Evolutionary conservation across 2,888 invertebrate genomes (phyloP), one percentile per base, ranked within the genome.

Genomic region (Oconnorella tubifera): DNA sequence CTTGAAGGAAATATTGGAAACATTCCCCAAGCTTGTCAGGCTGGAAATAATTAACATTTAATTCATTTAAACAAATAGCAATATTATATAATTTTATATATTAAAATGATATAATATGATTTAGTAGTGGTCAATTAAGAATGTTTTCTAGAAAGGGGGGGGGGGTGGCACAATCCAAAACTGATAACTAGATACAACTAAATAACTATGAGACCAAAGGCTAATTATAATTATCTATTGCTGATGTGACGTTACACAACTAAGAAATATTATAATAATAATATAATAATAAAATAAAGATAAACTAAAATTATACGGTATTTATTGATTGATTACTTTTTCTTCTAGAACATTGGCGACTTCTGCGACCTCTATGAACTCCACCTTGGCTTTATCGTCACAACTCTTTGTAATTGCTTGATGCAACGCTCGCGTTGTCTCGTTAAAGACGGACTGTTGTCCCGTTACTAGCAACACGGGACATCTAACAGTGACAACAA

Each of bases 1-100:
- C 92, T 81, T 93, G 92, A 83, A 91, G 89, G 85, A 93, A 91
- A 63, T 92, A 87, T 69, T 92, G 86, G 77, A 93, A 86, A 60
- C 91, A 90, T 77, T 92, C 90, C 33, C 91, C 89, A 65, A 92
- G 87, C 81, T 91, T 91, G 32, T 90, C 90, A 6, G 92, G 91
- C 92, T 92, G 85, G 49, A 70, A 63, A 6, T 14, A 57, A 50
- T 33, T 23, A 51, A 56, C 28, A 31, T 31, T 57, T 53, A 10
- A 19, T 23, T 53, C 6, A 53, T 53, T 6, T 19, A 19, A 10
- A 53, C 23, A 40, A 40, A 14, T 19, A 40, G 19, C 40, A 51
- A 51, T 14, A 40, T 14, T 40, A 40, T 14, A 40, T 19, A 40
- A 40, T 40, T 40, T 40, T 19, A 40, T 40, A 14, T 14, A 40